Base-by-base conservation (phyloP, 2,888 invertebrate genomes). In the Marasmarcha lunaedactyla region DNA sequence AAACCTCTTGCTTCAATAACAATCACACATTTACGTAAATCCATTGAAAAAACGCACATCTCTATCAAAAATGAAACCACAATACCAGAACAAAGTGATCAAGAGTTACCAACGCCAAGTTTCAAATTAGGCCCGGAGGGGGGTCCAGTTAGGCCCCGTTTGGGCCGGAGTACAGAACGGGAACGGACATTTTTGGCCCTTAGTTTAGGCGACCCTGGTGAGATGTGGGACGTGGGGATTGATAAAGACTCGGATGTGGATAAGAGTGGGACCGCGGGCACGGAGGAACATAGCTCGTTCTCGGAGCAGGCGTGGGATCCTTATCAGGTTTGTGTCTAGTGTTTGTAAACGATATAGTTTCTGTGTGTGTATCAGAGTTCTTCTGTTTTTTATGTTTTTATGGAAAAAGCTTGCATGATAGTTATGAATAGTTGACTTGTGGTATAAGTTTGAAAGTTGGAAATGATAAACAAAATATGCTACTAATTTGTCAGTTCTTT, bases 261-360 rank as follows among this genome's bases (percentile, higher is more conserved):
- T 54, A 84, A 74, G 47, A 90, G 89, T 59, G 83, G 86, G 33
- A 87, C 87, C 0, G 87, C 86, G 7, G 87, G 88, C 14, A 87
- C 88, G 1, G 92, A 92, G 62, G 90, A 90, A 59, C 90, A 91
- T 51, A 89, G 90, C 57, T 93, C 93, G 59, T 89, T 94, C 66
- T 94, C 94, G 1, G 96, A 96, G 69, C 93, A 94, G 56, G 94
- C 95, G 36, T 97, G 97, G 97, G 97, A 97, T 72, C 93, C 93
- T 72, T 97, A 95, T 85, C 95, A 93, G 89, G 93, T 92, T 57
- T 45, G 57, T 43, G 40, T 34, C n/a, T 20, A n/a, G n/a, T n/a
- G n/a, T n/a, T n/a, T n/a, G n/a, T n/a, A n/a, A n/a, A n/a, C n/a
- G n/a, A n/a, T 2, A 3, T 35, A 2, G 14, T 20, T 11, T 1